Base-by-base conservation (phyloP, 1,140 invertebrate species). In the Hyphantria cunea region DNA sequence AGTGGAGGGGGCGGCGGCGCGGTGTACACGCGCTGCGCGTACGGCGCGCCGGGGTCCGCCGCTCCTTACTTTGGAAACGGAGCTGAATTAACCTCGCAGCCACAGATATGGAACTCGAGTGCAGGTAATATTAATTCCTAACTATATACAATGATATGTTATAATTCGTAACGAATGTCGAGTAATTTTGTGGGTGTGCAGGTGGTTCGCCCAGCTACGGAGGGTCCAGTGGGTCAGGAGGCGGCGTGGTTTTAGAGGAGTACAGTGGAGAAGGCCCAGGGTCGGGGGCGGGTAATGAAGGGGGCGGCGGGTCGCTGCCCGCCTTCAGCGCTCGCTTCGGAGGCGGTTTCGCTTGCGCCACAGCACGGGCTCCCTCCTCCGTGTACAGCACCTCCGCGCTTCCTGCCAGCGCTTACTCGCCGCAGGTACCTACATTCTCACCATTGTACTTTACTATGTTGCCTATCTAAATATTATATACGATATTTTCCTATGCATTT, bases 261-360 rank as follows among this genome's bases (percentile, higher is more conserved):
- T 78, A 80, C 62, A 78, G 76, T 66, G 47, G 68, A 34, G 76
- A 75, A 50, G 72, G 60, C 32, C 65, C 61, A 11, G 63, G 56
- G 25, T 49, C 41, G 45, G 53, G 56, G 44, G 70, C 51, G 58
- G 72, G 54, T 14, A 72, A 63, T 33, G 79, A 44, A 25, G 67
- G 52, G 14, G 70, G 52, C 25, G 59, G 59, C 25, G 84, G 86
- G 61, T 68, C 84, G 47, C 76, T 89, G 72, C 86, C 86, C 10
- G 75, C 84, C 37, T 87, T 89, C 76, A 87, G 76, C 71, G 70
- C 79, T 52, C 80, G 86, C 54, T 89, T 87, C 77, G 79, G 82
- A 41, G 77, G 83, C 34, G 68, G 73, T 55, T 85, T 82, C 76
- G 81, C 73, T 31, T 64, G 69, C 56, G 63, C 70, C 67, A 74